These are phyloP conservation scores for Etia nguti DNA, from an alignment of 2,113 vertebrate species.

Conservation along the genomic window DNA sequence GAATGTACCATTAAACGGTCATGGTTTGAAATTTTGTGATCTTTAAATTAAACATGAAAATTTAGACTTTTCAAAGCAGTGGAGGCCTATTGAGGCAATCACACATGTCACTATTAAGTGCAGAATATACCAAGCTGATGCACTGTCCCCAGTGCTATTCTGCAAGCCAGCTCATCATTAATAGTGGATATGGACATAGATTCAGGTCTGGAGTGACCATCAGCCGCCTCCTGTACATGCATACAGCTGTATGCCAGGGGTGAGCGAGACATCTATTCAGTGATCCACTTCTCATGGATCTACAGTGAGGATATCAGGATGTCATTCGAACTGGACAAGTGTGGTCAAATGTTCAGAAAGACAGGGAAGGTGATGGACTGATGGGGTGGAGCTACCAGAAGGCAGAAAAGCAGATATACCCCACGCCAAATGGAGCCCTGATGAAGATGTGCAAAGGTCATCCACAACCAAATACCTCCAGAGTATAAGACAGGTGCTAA, in stretches of 20 bases:
- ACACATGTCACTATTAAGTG: background rate
- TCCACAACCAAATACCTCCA: background rate
- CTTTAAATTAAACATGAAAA: background rate
- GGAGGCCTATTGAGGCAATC: background rate
- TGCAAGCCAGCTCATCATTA: background rate
- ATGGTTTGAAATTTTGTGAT: background rate
- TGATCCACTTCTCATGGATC: background rate
- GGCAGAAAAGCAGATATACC: background rate
- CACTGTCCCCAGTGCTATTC: background rate
- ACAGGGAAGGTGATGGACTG: background rate
- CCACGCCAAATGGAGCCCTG: background rate
- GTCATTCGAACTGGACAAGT: background rate
- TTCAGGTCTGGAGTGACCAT: no score
- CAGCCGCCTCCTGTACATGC: background rate
- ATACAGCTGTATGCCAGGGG: background rate
- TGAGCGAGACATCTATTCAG: background rate
- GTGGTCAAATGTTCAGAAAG: background rate
- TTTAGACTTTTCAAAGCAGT: background rate
- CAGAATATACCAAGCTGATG: background rate
- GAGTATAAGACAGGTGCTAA: background rate
- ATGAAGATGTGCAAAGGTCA: background rate
- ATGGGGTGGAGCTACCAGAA: background rate
- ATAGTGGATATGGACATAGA: no score
- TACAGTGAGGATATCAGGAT: background rate
- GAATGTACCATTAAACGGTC: background rate